Evolutionary conservation across 2,888 invertebrate species (phyloP).

Genomic region (Lycophotia porphyrea): DNA sequence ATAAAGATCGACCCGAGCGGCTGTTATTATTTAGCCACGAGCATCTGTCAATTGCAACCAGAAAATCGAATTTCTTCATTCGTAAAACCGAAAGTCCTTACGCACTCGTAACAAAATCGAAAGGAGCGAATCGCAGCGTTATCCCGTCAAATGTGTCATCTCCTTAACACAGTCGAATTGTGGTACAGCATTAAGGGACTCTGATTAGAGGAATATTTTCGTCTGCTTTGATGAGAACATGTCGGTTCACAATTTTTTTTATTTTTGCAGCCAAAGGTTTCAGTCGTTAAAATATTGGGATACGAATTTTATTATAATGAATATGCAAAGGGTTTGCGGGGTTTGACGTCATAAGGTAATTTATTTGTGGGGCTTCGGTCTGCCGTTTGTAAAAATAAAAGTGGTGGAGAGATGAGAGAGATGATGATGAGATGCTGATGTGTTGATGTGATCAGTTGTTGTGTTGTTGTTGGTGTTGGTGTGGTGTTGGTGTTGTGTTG

Average conservation of each 20-base stretch:
- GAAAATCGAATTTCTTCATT: not conserved
- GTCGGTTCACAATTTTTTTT: conserved; percentile 54
- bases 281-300: conserved; percentile 63
- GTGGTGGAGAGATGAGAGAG: not conserved
- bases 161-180: conserved; percentile 57
- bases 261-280: conserved; percentile 60
- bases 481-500: no score
- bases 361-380: conserved; percentile 12
- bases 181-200: conserved; percentile 72
- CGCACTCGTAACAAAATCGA: not conserved
- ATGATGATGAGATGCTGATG: no score
- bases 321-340: conserved; percentile 60
- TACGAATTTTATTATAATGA: conserved; percentile 61
- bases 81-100: not conserved
- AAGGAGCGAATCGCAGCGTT: conserved; percentile 22
- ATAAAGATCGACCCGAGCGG: no score
- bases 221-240: conserved; percentile 72
- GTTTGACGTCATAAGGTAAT: conserved; percentile 23
- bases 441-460: no score
- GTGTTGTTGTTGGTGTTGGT: no score
- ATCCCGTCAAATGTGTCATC: conserved; percentile 21
- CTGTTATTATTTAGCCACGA: no score
- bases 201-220: conserved; percentile 80
- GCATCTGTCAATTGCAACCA: not conserved
- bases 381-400: conserved; percentile 10